These are phyloP conservation scores for Homarus gammarus DNA, from an alignment of 2,888 invertebrate genomes.

Conservation along the genomic window DNA sequence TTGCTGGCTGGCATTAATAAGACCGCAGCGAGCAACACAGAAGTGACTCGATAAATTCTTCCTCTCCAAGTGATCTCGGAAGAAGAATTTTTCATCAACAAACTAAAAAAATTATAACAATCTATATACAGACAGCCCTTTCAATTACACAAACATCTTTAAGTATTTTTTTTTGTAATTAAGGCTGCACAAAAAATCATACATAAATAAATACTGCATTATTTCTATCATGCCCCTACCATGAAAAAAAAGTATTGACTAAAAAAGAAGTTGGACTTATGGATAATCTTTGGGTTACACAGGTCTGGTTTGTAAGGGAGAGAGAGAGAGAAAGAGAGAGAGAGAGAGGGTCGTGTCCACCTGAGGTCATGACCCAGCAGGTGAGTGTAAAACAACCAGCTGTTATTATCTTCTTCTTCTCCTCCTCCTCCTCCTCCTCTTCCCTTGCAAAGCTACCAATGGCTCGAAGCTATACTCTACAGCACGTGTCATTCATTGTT, in stretches of 20 bases:
- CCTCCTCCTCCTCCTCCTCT: too few species aligned
- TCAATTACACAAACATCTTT: slow-evolving; percentile 59
- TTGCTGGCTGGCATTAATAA: not conserved
- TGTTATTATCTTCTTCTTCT: too few species aligned
- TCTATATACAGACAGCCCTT: slow-evolving; percentile 52
- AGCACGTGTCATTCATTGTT: slow-evolving; percentile 53
- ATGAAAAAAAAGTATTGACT: slow-evolving; percentile 61
- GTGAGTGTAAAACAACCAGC: slow-evolving; percentile 1
- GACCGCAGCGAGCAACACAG: not conserved
- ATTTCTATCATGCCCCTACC: slow-evolving; percentile 69
- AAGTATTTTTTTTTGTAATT: too few species aligned
- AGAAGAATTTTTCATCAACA: slow-evolving; percentile 27
- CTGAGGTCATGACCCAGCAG: not conserved
- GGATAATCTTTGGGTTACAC: slow-evolving; percentile 66
- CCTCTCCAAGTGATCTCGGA: slow-evolving; percentile 4
- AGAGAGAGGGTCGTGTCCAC: not conserved
- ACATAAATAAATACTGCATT: slow-evolving; percentile 69
- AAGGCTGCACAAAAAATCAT: slow-evolving; percentile 52
- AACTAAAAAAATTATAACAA: slow-evolving; percentile 12
- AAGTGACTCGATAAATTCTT: slow-evolving; percentile 38
- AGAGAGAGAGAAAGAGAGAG: not conserved
- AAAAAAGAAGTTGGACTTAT: slow-evolving; percentile 58
- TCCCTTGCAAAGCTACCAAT: slow-evolving; percentile 59
- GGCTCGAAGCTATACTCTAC: slow-evolving; percentile 65
- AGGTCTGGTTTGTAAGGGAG: slow-evolving; percentile 58